Conservation (phyloP, 2,797 vertebrate genomes). For the Ara ararauna region DNA sequence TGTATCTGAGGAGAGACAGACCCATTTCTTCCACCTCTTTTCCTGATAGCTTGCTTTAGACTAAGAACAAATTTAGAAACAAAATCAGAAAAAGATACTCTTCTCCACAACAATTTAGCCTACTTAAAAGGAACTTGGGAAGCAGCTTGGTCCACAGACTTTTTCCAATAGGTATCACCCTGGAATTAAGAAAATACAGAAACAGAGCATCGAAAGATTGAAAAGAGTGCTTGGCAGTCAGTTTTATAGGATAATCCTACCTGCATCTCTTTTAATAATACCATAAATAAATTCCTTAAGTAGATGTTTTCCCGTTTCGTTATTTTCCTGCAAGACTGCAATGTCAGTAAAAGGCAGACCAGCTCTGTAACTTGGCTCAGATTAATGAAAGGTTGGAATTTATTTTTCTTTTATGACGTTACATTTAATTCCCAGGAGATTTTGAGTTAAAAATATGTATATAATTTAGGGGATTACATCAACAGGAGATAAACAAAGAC, state of each 20-base stretch:
- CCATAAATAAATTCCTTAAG: not conserved
- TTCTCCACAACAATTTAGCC: not conserved
- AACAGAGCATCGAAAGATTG: not conserved
- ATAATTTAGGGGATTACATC: not conserved
- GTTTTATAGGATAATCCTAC: slow-evolving; percentile 12
- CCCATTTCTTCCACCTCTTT: not conserved
- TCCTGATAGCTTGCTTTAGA: not conserved
- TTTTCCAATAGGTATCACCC: not conserved
- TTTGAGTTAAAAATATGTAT: not conserved
- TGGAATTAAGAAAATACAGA: not conserved
- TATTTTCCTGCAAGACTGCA: not conserved
- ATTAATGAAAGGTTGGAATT: not conserved
- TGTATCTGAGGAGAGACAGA: not conserved
- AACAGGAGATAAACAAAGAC: not conserved
- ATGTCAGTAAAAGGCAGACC: not conserved
- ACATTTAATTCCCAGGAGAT: slow-evolving; percentile 3
- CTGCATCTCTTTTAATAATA: not conserved
- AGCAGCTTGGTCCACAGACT: not conserved
- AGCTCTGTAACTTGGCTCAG: not conserved
- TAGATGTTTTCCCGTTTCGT: not conserved
- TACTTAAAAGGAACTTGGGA: not conserved
- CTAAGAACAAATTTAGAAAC: not conserved
- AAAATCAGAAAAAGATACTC: not conserved
- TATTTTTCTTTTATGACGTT: not conserved
- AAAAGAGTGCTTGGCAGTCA: not conserved